phyloP scores from a whole-genome alignment of 1,140 invertebrate genomes.

The Wasmannia auropunctata region DNA sequence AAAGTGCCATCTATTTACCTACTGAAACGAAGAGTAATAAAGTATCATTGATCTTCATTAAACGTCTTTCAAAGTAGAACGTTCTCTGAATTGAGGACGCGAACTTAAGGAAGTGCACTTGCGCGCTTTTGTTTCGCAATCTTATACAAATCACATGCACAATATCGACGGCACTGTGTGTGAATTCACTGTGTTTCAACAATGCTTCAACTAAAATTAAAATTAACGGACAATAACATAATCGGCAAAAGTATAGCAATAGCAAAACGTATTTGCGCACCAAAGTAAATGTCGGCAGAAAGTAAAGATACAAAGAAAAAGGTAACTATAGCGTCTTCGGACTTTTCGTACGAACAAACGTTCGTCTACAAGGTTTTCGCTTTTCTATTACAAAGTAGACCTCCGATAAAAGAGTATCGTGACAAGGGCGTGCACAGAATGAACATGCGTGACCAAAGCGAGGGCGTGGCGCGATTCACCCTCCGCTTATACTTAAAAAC shows the following conservation, averaged over 20 bases:
- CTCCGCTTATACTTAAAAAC: slow-evolving; percentile 42
- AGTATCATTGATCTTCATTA: slow-evolving; percentile 35
- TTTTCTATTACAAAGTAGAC: slow-evolving; percentile 48
- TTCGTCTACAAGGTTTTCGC: slow-evolving; percentile 59
- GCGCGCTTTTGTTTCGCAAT: slow-evolving; percentile 27
- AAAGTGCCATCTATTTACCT: not conserved
- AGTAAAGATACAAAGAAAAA: not conserved
- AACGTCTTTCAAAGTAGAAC: slow-evolving; percentile 17
- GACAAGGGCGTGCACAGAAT: slow-evolving; percentile 53
- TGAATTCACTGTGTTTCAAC: not conserved
- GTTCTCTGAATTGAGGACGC: not conserved
- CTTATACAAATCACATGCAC: not conserved
- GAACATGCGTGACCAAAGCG: slow-evolving; percentile 64
- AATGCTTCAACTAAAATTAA: slow-evolving; percentile 3
- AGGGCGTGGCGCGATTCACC: slow-evolving; percentile 67
- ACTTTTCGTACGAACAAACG: slow-evolving; percentile 59
- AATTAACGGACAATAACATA: not conserved
- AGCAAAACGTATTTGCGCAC: not conserved
- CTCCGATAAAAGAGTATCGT: slow-evolving; percentile 37
- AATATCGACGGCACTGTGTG: not conserved
- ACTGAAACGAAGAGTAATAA: slow-evolving; percentile 5
- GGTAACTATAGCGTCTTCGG: slow-evolving; percentile 50
- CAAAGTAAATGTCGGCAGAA: not conserved
- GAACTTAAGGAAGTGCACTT: slow-evolving; percentile 25
- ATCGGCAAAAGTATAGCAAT: not conserved